phyloP scores from a whole-genome alignment of 37 sponge, comb jelly and placozoan species.

The Beroe forskalii region DNA sequence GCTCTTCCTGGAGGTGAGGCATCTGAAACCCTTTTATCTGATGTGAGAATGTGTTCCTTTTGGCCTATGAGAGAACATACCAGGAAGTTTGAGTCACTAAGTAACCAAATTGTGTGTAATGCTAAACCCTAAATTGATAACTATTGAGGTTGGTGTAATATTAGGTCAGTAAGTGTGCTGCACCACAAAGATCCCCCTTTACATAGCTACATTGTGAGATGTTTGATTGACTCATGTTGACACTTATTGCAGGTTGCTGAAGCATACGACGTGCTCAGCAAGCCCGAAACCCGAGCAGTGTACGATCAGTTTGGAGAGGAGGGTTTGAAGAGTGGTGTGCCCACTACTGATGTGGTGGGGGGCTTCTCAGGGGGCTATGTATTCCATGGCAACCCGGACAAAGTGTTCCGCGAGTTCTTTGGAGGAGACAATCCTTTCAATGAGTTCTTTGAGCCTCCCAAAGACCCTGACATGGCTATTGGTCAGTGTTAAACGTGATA shows the following conservation, averaged over 20 bases:
- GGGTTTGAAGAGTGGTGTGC: slow-evolving; percentile 90
- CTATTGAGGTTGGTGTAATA: no score
- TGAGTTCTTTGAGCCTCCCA: slow-evolving; percentile 64
- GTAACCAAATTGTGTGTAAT: no score
- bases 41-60: no score
- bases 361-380: slow-evolving; percentile 82
- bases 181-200: no score
- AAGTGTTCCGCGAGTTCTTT: slow-evolving; percentile 89
- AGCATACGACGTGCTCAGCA: slow-evolving; percentile 88
- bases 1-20: slow-evolving; percentile 79
- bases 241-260: slow-evolving; percentile 78
- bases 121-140: no score
- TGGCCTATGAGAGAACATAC: no score
- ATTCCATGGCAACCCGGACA: slow-evolving; percentile 82
- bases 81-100: background rate
- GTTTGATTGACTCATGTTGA: no score
- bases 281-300: slow-evolving; percentile 73
- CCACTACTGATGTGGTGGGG: slow-evolving; percentile 70
- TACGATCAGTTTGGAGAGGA: slow-evolving; percentile 98
- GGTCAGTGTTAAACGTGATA: background rate
- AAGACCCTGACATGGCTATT: slow-evolving; percentile 64
- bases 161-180: no score
- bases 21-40: no score
- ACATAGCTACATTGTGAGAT: no score
- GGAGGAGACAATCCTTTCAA: slow-evolving; percentile 91